Evolutionary conservation across 2,888 invertebrate species (phyloP).

Genomic region (Formica aserva): DNA sequence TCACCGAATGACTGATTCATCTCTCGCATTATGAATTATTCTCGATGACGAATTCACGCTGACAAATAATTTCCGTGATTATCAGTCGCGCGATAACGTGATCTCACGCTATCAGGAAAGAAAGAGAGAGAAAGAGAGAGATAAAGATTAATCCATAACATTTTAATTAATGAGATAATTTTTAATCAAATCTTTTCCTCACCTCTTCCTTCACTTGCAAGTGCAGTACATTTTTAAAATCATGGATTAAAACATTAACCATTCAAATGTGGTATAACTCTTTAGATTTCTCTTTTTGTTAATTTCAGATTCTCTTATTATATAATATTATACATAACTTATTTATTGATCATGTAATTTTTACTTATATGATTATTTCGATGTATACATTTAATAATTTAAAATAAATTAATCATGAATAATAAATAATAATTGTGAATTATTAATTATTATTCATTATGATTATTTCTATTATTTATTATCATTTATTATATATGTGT

Average conservation of each 20-base stretch:
- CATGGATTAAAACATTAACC: neutral
- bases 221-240: neutral
- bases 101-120: neutral
- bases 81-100: neutral
- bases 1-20: conserved; percentile 33
- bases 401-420: too few species aligned
- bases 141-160: neutral
- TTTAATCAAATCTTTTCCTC: neutral
- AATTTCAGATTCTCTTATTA: neutral
- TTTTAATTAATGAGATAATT: neutral
- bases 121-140: neutral
- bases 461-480: too few species aligned
- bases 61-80: conserved; percentile 36
- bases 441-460: neutral
- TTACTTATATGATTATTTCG: too few species aligned
- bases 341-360: neutral
- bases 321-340: neutral
- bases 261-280: neutral
- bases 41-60: conserved; percentile 29
- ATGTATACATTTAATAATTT: too few species aligned
- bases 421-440: neutral
- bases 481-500: neutral
- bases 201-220: neutral
- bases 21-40: conserved; percentile 26
- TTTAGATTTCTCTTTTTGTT: neutral